Percentiles rank a stretch among this genome's conserved stretches.
These are phyloP conservation scores for Drosophila hamatofila DNA, from an alignment of 2,888 invertebrate genomes.

Conservation along the genomic window DNA sequence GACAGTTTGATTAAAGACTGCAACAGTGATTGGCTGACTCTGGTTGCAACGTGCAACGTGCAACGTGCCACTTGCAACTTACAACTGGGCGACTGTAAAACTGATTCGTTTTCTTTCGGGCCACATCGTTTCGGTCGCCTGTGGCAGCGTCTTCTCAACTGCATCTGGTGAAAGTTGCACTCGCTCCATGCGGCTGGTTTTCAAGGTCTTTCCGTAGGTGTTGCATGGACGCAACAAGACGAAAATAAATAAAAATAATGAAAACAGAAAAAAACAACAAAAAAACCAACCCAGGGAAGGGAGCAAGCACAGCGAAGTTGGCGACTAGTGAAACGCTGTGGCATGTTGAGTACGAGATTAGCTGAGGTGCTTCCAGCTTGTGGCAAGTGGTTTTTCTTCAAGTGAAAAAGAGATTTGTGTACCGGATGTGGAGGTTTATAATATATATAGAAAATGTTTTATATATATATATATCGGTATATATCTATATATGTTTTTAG, in stretches of 20 bases:
- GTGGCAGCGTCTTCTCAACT: conserved; percentile 21
- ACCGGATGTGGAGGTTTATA: not conserved
- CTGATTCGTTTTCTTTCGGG: conserved; percentile 36
- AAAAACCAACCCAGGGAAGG: conserved; percentile 2
- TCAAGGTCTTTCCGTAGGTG: conserved; percentile 72
- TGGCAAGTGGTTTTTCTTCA: not conserved
- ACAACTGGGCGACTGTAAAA: conserved; percentile 20
- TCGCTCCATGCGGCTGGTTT: conserved; percentile 54
- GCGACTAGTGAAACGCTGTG: conserved; percentile 12
- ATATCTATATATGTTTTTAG: not conserved
- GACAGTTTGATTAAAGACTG: conserved; percentile 37
- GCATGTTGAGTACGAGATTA: conserved; percentile 4
- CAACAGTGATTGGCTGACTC: conserved; percentile 23
- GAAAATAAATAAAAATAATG: not conserved
- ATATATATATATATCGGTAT: not conserved
- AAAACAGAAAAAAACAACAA: not conserved
- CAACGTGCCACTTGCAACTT: not conserved
- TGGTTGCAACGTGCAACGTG: conserved; percentile 14
- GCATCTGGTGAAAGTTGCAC: conserved; percentile 71
- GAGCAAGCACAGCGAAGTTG: conserved; percentile 6
- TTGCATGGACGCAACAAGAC: conserved; percentile 16
- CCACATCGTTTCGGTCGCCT: conserved; percentile 12
- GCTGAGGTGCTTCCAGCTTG: conserved; percentile 1
- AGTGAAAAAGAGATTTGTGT: not conserved
- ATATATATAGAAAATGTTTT: not conserved